Conservation (phyloP, 2,797 vertebrate genomes). For the Scyliorhinus canicula region DNA sequence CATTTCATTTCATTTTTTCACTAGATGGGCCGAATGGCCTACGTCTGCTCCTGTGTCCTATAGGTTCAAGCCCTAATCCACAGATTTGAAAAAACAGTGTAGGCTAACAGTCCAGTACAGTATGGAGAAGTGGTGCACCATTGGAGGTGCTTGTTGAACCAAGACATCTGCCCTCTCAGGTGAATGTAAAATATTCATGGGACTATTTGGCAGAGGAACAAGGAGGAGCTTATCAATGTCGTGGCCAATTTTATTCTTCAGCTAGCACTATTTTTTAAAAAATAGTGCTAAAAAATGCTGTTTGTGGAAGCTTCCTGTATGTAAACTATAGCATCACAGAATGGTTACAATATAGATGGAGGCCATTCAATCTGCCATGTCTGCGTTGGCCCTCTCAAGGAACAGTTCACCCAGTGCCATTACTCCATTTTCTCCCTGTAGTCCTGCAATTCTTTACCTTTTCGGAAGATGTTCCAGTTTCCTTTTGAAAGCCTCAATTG, state of each 20-base stretch:
- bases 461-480: neutral
- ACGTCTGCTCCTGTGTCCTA: no score
- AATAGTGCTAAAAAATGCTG: neutral
- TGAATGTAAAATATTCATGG: neutral
- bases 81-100: neutral
- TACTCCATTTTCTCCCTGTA: neutral
- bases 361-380: neutral
- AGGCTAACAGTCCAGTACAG: neutral
- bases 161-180: neutral
- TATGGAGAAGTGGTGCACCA: neutral
- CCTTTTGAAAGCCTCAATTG: neutral
- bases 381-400: neutral
- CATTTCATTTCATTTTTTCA: no score
- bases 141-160: neutral
- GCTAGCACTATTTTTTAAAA: neutral
- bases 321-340: neutral
- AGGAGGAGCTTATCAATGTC: neutral
- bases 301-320: neutral
- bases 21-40: no score
- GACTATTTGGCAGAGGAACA: neutral
- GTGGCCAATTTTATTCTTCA: neutral
- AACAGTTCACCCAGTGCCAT: neutral
- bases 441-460: neutral
- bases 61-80: neutral
- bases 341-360: neutral